Percentiles rank a stretch among this genome's conserved stretches.
These are phyloP conservation scores for Sesia apiformis DNA, from an alignment of 2,888 invertebrate species.

Conservation along the genomic window DNA sequence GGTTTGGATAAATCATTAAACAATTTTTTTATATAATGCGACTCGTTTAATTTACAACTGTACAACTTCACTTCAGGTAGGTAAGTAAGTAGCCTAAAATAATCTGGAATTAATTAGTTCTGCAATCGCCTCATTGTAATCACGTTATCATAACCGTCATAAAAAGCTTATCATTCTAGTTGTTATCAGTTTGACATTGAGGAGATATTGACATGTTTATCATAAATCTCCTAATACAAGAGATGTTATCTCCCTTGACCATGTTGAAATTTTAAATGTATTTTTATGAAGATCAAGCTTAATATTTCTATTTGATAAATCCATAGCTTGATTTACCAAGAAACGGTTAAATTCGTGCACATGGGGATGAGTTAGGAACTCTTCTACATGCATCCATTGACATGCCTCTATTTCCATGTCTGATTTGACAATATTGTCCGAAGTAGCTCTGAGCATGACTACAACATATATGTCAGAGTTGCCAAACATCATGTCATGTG, in stretches of 20 bases:
- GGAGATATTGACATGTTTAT: constrained; percentile 1
- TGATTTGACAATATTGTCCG: constrained; percentile 78
- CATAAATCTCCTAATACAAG: constrained; percentile 42
- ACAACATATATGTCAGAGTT: constrained; percentile 93
- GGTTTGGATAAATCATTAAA: too few species aligned
- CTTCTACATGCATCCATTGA: constrained; percentile 87
- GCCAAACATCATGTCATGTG: constrained; percentile 82
- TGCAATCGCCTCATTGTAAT: too few species aligned
- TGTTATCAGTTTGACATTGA: too few species aligned
- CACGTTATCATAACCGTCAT: too few species aligned
- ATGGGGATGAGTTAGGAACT: constrained; percentile 80
- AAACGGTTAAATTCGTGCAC: constrained; percentile 82
- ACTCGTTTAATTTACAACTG: too few species aligned
- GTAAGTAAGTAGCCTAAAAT: too few species aligned
- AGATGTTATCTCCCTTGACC: constrained; percentile 42
- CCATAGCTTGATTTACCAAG: constrained; percentile 78
- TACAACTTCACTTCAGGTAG: too few species aligned
- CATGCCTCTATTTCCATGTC: constrained; percentile 85
- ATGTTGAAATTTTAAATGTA: constrained; percentile 34
- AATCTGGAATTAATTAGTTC: too few species aligned
- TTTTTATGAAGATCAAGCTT: constrained; percentile 74
- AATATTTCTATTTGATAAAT: constrained; percentile 76
- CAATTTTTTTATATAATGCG: too few species aligned
- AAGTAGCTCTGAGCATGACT: constrained; percentile 79
- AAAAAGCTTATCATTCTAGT: too few species aligned